Percentiles rank a stretch among this genome's conserved stretches.
phyloP scores from a whole-genome alignment of 2,113 vertebrate species.

The Equus przewalskii region DNA sequence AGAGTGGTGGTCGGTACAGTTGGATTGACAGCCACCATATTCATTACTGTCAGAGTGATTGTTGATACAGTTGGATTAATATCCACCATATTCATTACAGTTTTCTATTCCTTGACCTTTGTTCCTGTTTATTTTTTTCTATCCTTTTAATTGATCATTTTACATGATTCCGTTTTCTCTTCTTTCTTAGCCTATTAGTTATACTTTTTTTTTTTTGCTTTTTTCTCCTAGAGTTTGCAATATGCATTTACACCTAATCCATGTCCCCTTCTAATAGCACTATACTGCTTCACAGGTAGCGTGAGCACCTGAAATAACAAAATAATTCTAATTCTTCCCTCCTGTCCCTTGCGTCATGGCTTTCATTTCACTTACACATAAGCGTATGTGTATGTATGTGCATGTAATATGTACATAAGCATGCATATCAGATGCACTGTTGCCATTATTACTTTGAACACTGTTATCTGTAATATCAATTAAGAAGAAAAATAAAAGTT shows the following conservation, averaged over 20 bases:
- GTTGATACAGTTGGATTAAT: not conserved
- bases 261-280: not conserved
- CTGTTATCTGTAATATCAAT: accelerated
- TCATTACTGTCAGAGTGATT: not conserved
- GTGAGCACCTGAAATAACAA: too few relatives aligned
- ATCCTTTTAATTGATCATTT: accelerated
- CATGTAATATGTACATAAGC: accelerated
- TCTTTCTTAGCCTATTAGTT: accelerated
- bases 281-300: not conserved
- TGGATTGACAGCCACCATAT: too few relatives aligned
- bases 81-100: not conserved
- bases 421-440: too few relatives aligned
- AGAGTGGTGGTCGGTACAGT: too few relatives aligned
- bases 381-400: not conserved
- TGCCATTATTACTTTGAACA: accelerated
- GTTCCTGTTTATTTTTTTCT: accelerated
- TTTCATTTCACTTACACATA: not conserved
- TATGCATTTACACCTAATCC: not conserved
- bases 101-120: not conserved
- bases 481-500: too few relatives aligned
- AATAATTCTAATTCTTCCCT: too few relatives aligned
- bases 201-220: accelerated
- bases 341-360: not conserved
- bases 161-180: accelerated
- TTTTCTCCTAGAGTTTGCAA: not conserved